Percentiles rank a stretch among this genome's conserved stretches.
These are phyloP conservation scores for Drosophila arawakana DNA, from an alignment of 1,140 invertebrate genomes.

Conservation along the genomic window DNA sequence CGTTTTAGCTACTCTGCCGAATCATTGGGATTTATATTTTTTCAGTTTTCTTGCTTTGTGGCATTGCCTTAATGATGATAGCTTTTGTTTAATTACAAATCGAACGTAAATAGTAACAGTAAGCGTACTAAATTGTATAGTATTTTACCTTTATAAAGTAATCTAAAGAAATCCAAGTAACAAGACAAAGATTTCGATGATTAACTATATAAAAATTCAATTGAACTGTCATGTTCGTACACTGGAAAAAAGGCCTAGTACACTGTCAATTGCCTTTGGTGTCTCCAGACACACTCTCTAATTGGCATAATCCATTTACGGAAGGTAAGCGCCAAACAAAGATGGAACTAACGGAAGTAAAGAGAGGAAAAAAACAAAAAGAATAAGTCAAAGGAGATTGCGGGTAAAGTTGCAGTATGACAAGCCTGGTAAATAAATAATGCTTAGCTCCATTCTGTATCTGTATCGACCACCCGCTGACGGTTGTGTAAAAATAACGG, in stretches of 20 bases:
- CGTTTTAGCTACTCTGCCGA: slow-evolving; percentile 60
- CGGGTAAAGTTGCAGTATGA: slow-evolving; percentile 69
- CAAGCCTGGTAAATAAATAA: slow-evolving; percentile 69
- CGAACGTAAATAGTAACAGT: slow-evolving; percentile 10
- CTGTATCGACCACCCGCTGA: slow-evolving; percentile 35
- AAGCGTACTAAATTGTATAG: slow-evolving; percentile 1
- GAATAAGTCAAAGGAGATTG: slow-evolving; percentile 56
- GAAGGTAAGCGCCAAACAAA: slow-evolving; percentile 58
- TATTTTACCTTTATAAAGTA: background rate
- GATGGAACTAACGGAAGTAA: slow-evolving; percentile 9
- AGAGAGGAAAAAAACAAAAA: slow-evolving; percentile 45
- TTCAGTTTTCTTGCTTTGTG: slow-evolving; percentile 28
- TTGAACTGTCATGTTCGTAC: background rate
- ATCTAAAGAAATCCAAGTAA: background rate
- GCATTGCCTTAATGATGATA: slow-evolving; percentile 72
- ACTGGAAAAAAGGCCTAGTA: slow-evolving; percentile 6
- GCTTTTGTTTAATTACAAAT: slow-evolving; percentile 65
- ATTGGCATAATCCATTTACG: slow-evolving; percentile 81
- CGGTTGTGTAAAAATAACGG: slow-evolving; percentile 71
- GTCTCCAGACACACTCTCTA: slow-evolving; percentile 51
- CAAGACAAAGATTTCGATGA: background rate
- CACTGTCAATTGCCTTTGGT: background rate
- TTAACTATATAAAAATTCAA: background rate
- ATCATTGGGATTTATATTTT: slow-evolving; percentile 59
- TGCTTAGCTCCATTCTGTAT: background rate